These are phyloP conservation scores for Papilio glaucus DNA, from an alignment of 1,140 invertebrate species.

Conservation along the genomic window DNA sequence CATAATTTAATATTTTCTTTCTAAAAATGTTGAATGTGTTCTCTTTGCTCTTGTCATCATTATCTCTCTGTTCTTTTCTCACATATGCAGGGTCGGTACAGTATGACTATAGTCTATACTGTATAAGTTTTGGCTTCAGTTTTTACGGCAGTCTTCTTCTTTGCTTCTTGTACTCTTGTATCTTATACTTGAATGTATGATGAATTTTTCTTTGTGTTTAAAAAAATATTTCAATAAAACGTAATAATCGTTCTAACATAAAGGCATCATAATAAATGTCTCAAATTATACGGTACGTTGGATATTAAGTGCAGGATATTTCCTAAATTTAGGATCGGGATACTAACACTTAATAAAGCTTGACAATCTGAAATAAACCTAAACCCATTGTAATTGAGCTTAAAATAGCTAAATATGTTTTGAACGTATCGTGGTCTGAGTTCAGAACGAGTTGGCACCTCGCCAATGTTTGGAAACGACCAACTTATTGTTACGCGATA, in stretches of 20 bases:
- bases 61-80: too few relatives aligned
- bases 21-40: too few relatives aligned
- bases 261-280: conserved; percentile 37
- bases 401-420: conserved; percentile 15
- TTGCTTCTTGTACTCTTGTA: neutral
- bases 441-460: conserved; percentile 50
- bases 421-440: conserved; percentile 36
- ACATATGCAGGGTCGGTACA: too few relatives aligned
- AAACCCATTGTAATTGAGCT: neutral
- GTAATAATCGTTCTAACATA: conserved; percentile 20
- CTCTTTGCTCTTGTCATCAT: too few relatives aligned
- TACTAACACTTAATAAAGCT: conserved; percentile 31
- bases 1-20: too few relatives aligned
- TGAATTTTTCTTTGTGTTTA: neutral
- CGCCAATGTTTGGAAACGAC: conserved; percentile 65
- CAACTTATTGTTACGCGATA: conserved; percentile 62
- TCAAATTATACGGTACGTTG: conserved; percentile 31
- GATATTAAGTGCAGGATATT: conserved; percentile 35
- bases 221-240: conserved; percentile 16
- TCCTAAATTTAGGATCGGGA: conserved; percentile 35
- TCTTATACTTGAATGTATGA: neutral
- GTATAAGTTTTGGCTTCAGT: too few relatives aligned
- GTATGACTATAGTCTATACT: too few relatives aligned
- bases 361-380: neutral
- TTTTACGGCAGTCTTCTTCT: too few relatives aligned